Base-by-base conservation (phyloP, 30 jellyfish, hydroid and myxozoan genomes). In the Aurelia aurita region DNA sequence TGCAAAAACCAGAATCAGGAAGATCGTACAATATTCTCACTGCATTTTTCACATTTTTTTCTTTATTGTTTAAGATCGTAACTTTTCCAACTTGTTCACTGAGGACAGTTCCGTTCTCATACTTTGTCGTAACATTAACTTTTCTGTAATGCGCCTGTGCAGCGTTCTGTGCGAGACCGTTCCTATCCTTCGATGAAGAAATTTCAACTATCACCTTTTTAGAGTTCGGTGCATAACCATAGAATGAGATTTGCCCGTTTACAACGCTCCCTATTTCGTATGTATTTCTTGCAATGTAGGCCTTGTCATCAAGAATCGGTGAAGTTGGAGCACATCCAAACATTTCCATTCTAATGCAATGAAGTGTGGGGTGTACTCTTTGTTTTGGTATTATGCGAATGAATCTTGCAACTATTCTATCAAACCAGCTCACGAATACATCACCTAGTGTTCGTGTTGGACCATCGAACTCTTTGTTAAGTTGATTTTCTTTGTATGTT, bases 281-380 rank as follows among this genome's bases (percentile, higher is more conserved):
- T 1, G 29, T 58, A 58, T 58, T 20, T 39, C 51, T 8, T 39
- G 16, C 51, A 39, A 15, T 39, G 15, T 39, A 39, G 51, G 51
- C 51, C 51, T 39, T 39, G 51, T 39, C 51, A 39, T 39, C 51
- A 39, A 39, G 9, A 39, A 39, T 39, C 15, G 51, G 51, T 1
- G 51, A 39, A 8, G 16, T 0, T 39, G 51, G 51, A 39, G 70
- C 26, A 46, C 84, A 72, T 18, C 84, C 84, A 21, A 72, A 72
- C 32, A 72, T 29, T 34, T 72, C 84, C 35, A 72, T 15, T 45
- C 84, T 9, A 12, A 72, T 12, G 69, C 84, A 72, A 49, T 51
- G 68, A 18, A 44, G 9, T 9, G 4, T 6, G 18, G 46, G 16
- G 3, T 0, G 2, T 13, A 14, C 26, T 51, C 84, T 47, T 11